These are phyloP conservation scores for Eupithecia exiguata DNA, from an alignment of 2,888 invertebrate species.

Conservation along the genomic window DNA sequence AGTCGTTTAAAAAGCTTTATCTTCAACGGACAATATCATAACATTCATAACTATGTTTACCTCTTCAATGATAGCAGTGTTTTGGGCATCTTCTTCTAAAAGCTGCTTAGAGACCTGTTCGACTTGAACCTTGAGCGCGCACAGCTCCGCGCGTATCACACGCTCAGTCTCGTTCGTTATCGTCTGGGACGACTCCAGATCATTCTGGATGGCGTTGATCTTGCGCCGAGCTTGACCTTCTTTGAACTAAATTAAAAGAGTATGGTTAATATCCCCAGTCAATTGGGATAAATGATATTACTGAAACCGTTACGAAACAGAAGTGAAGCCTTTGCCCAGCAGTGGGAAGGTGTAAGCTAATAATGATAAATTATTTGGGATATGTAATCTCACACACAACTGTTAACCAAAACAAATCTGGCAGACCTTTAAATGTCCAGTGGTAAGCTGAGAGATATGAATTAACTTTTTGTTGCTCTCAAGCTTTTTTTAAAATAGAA, in stretches of 20 bases:
- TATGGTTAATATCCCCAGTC: neutral
- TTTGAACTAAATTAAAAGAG: conserved; percentile 58
- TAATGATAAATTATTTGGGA: neutral
- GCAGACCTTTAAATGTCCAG: neutral
- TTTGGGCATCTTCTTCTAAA: conserved; percentile 57
- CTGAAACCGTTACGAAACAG: neutral
- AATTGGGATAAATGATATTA: neutral
- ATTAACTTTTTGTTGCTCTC: neutral
- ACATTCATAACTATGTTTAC: conserved; percentile 45
- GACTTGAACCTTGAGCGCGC: conserved; percentile 63
- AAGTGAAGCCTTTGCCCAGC: too few species aligned
- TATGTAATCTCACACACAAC: too few species aligned
- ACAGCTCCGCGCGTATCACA: conserved; percentile 66
- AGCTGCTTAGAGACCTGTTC: conserved; percentile 58
- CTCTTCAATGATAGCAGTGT: conserved; percentile 51
- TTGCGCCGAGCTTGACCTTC: conserved; percentile 70
- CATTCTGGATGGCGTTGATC: conserved; percentile 53
- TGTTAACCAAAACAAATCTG: too few species aligned
- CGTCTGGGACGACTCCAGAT: conserved; percentile 59
- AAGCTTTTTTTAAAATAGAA: neutral
- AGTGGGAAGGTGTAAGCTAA: neutral
- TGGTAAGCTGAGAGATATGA: neutral
- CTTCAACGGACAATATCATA: neutral
- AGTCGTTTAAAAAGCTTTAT: neutral
- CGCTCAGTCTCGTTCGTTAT: conserved; percentile 67